Percentiles rank a stretch among this genome's conserved stretches.
phyloP scores from a whole-genome alignment of 2,888 invertebrate species.

The Autographa gamma region DNA sequence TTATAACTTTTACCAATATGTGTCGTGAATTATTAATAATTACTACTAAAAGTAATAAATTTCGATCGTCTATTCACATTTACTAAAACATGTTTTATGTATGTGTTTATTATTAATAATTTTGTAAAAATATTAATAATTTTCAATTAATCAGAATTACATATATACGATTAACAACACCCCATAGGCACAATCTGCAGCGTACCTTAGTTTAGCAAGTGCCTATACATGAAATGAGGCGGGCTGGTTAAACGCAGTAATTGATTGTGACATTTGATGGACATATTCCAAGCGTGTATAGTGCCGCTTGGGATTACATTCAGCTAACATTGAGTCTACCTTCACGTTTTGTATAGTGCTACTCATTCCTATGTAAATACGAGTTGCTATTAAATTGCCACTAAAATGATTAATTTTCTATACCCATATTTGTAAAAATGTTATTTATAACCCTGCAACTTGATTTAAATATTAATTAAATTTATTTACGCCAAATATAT shows the following conservation, averaged over 20 bases:
- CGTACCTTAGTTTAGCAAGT: slow-evolving; percentile 65
- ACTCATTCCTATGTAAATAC: neutral
- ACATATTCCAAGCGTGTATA: slow-evolving; percentile 77
- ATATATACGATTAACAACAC: too few species aligned
- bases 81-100: too few species aligned
- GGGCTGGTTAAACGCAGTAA: slow-evolving; percentile 74
- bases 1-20: too few species aligned
- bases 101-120: too few species aligned
- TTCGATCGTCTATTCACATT: too few species aligned
- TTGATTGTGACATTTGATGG: slow-evolving; percentile 87
- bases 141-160: too few species aligned
- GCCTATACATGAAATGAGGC: slow-evolving; percentile 61
- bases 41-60: too few species aligned
- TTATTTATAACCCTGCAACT: neutral
- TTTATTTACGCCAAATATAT: slow-evolving; percentile 10
- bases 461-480: neutral
- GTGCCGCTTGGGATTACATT: slow-evolving; percentile 75
- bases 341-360: slow-evolving; percentile 39
- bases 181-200: slow-evolving; percentile 72
- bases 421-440: neutral
- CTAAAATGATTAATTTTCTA: neutral
- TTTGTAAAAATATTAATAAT: too few species aligned
- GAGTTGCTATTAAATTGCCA: neutral
- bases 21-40: too few species aligned
- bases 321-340: slow-evolving; percentile 53